Evolutionary conservation across 1,140 invertebrate genomes (phyloP).

Genomic region (Procambarus virginalis): DNA sequence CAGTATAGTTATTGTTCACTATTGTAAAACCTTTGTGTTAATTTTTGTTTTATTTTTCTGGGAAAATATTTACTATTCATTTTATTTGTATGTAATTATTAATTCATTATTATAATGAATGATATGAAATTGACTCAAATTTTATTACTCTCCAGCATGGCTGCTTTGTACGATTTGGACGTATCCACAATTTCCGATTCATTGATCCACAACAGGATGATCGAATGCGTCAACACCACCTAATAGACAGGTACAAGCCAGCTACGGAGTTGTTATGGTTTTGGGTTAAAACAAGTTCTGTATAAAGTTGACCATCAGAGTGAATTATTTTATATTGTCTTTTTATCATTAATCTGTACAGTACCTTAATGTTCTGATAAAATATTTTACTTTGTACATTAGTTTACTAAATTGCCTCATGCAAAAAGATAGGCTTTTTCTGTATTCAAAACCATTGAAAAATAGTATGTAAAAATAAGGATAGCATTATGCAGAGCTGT

Average conservation of each 20-base stretch:
- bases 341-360: neutral
- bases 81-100: too few species aligned
- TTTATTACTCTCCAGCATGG: constrained; percentile 77
- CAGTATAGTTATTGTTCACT: too few species aligned
- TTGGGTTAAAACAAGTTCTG: neutral
- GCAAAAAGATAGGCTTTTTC: too few species aligned
- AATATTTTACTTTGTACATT: too few species aligned
- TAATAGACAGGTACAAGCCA: constrained; percentile 41
- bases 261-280: neutral
- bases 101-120: too few species aligned
- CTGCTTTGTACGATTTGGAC: constrained; percentile 90
- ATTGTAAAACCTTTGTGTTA: too few species aligned
- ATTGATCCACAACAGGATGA: constrained; percentile 92
- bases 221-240: constrained; percentile 48
- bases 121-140: too few species aligned
- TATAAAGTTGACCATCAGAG: neutral
- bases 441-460: neutral
- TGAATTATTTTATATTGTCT: neutral
- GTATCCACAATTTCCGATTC: constrained; percentile 94
- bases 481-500: neutral
- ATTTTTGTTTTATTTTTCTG: too few species aligned
- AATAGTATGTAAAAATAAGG: neutral
- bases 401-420: too few species aligned
- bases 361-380: too few species aligned
- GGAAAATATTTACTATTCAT: too few species aligned